Base-by-base conservation (phyloP, 2,888 invertebrate genomes). In the Synanthedon formicaeformis region DNA sequence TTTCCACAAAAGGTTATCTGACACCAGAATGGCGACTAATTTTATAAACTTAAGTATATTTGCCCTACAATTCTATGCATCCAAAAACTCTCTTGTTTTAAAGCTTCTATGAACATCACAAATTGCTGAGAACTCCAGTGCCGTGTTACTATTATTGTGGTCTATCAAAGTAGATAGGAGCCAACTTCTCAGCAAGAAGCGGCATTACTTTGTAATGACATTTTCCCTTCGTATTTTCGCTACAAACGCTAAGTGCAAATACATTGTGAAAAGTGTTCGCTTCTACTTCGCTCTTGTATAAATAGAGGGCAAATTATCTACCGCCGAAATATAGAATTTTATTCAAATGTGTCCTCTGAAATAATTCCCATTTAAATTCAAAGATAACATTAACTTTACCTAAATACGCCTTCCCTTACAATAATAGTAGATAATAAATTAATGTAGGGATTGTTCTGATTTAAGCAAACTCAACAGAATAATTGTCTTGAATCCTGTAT, bases 361-460 rank as follows among this genome's bases (percentile, higher is more conserved):
- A 27, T 50, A 54, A 53, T 40, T 56, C 48, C 27, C 18, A 60
- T 60, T 60, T 50, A 56, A 60, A 62, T 55, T 59, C 57, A 58
- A 63, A 62, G 58, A 60, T 60, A 63, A 64, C 54, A 60, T 41
- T 40, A 52, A 56, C 60, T 58, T 52, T 53, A 55, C 54, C 51
- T 55, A 60, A 58, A 60, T 55, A 57, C 12, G 49, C 23, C 16
- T 23, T 49, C 23, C 5, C 13, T 23, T 49, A 49, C 11, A 49
- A 49, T 23, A 49, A 49, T 49, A 49, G 49, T 14, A 16, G 16
- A 48, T n/a, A 50, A 52, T 48, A 45, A 14, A 45, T 45, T 45
- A 13, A 6, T 45, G 13, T 45, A 45, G 11, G 45, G 45, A 45
- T 45, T 45, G 45, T 45, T 45, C 6, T 45, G 12, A 45, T 45